Conservation (phyloP, 2,888 invertebrate species). For the Cordilura impudica region DNA sequence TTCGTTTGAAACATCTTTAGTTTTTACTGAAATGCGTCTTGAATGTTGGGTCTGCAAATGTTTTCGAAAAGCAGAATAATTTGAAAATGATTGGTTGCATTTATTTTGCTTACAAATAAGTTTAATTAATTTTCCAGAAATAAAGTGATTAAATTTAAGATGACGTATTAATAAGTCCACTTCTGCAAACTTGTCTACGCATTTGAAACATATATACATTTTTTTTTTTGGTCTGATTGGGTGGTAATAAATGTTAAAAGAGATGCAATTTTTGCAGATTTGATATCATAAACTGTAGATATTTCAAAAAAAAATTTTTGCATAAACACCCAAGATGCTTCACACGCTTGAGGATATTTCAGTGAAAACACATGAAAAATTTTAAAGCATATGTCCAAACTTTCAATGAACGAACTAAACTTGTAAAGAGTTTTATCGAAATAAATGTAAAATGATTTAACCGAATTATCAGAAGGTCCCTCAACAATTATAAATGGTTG, state of each 20-base stretch:
- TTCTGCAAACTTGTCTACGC: slow-evolving; percentile 27
- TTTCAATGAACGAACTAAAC: slow-evolving; percentile 30
- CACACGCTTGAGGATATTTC: slow-evolving; percentile 30
- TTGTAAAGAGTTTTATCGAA: slow-evolving; percentile 38
- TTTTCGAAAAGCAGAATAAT: slow-evolving; percentile 39
- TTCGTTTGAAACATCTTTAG: neutral
- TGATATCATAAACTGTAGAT: slow-evolving; percentile 27
- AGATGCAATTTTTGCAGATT: slow-evolving; percentile 31
- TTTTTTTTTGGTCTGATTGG: neutral
- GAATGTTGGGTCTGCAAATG: slow-evolving; percentile 46
- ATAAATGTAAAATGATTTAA: slow-evolving; percentile 10
- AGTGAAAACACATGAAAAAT: slow-evolving; percentile 42
- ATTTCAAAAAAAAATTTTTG: slow-evolving; percentile 43
- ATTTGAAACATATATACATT: slow-evolving; percentile 50
- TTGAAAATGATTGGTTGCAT: slow-evolving; percentile 49
- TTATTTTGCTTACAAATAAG: slow-evolving; percentile 45
- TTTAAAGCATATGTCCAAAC: slow-evolving; percentile 41
- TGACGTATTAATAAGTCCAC: slow-evolving; percentile 24
- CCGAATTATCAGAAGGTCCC: neutral
- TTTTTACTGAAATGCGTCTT: no score
- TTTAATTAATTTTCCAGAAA: slow-evolving; percentile 23
- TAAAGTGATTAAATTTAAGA: slow-evolving; percentile 44
- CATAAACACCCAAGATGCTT: slow-evolving; percentile 32
- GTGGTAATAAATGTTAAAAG: slow-evolving; percentile 25
- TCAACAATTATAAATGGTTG: slow-evolving; percentile 7